Evolutionary conservation across 1,140 invertebrate species (phyloP).

Genomic region (Hestina assimilis): DNA sequence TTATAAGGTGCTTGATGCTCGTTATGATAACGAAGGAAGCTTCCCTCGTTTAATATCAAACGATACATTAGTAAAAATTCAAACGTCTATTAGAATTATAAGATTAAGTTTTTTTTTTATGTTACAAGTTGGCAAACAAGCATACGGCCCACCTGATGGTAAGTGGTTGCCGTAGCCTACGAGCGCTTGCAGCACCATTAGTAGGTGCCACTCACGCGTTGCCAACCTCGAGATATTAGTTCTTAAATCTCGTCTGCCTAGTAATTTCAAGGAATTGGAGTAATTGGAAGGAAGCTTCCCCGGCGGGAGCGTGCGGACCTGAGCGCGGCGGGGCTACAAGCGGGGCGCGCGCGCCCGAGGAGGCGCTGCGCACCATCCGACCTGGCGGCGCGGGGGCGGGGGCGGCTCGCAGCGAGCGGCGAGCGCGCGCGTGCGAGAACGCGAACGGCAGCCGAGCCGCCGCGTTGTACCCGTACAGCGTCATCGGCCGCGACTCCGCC

Average conservation of each 20-base stretch:
- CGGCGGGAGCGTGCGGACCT: conserved; percentile 49
- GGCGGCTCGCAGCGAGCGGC: conserved; percentile 35
- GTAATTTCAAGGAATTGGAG: too few species aligned
- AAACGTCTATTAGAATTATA: not conserved
- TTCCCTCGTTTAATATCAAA: conserved; percentile 24
- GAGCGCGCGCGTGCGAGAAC: conserved; percentile 60
- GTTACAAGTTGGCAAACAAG: too few species aligned
- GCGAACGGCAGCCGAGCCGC: conserved; percentile 73
- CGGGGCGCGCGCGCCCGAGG: conserved; percentile 51
- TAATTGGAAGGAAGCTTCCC: conserved; percentile 51
- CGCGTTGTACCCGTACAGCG: conserved; percentile 71
- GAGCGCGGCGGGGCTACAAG: conserved; percentile 51
- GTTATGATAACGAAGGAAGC: conserved; percentile 16
- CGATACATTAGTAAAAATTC: not conserved
- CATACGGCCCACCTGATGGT: too few species aligned
- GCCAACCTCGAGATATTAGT: too few species aligned
- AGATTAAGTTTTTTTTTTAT: too few species aligned
- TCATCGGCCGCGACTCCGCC: conserved; percentile 57
- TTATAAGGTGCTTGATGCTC: conserved; percentile 26
- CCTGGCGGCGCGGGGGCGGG: conserved; percentile 40
- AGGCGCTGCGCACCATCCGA: conserved; percentile 72
- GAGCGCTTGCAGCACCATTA: too few species aligned
- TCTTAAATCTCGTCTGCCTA: too few species aligned
- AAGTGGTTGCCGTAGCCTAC: too few species aligned
- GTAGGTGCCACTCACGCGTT: too few species aligned